A percentile compares a stretch with the other conserved stretches of the same genome.
Evolutionary conservation across 2,113 vertebrate genomes (phyloP).

Genomic region (Procavia capensis): DNA sequence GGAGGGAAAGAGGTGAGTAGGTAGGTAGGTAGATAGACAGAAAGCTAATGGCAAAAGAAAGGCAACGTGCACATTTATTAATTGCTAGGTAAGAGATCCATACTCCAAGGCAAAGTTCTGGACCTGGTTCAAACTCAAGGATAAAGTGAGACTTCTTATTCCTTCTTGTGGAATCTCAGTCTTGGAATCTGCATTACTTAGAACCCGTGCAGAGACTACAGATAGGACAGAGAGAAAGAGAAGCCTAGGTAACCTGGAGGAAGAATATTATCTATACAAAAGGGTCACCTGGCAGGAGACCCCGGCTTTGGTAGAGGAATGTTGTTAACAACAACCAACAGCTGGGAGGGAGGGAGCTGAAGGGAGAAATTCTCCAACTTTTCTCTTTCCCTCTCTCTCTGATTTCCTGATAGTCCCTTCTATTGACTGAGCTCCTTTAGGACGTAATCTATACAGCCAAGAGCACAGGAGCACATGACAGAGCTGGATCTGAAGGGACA

Average conservation of each 20-base stretch:
- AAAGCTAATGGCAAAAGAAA: not conserved
- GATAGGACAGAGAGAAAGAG: too few relatives aligned
- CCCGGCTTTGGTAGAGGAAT: not conserved
- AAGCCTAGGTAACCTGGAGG: not conserved
- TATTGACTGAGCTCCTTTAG: not conserved
- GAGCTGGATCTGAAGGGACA: not conserved
- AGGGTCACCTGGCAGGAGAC: not conserved
- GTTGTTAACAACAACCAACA: not conserved
- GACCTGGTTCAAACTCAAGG: not conserved
- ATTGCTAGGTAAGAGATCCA: not conserved
- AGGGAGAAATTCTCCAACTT: not conserved
- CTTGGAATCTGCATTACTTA: not conserved
- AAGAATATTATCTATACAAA: not conserved
- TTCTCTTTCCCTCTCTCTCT: not conserved
- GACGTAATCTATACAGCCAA: not conserved
- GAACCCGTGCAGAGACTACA: not conserved
- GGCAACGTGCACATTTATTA: not conserved
- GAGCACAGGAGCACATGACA: not conserved
- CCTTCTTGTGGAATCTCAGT: not conserved
- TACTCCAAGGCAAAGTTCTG: not conserved
- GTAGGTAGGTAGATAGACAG: too few relatives aligned
- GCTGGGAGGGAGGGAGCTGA: not conserved
- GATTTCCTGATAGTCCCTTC: not conserved
- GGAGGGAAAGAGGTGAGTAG: too few relatives aligned
- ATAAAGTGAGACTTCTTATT: not conserved